Evolutionary conservation across 2,797 vertebrate species (phyloP).

Genomic region (Apodemus agrarius): DNA sequence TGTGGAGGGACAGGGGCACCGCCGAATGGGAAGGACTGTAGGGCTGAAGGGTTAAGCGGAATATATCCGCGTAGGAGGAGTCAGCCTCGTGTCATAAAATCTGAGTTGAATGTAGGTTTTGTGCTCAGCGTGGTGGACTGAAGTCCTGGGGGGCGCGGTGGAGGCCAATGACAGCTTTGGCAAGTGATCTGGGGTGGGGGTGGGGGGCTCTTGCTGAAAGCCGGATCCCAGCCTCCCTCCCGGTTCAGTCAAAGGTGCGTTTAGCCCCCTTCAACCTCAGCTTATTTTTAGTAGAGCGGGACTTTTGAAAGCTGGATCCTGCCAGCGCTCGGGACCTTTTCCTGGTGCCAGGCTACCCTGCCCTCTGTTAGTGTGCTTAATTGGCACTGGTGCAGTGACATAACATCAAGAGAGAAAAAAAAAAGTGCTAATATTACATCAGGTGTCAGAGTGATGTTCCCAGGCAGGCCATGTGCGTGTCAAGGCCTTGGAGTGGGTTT

Average conservation of each 20-base stretch:
- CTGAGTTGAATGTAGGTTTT: conserved; percentile 79
- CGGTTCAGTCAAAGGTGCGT: conserved; percentile 54
- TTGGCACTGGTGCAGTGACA: neutral
- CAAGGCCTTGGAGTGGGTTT: neutral
- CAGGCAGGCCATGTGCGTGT: neutral
- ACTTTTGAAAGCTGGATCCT: conserved; percentile 58
- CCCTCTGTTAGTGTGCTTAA: conserved; percentile 9
- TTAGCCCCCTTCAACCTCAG: neutral
- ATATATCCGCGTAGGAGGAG: conserved; percentile 81
- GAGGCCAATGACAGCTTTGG: conserved; percentile 73
- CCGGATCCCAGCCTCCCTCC: conserved; percentile 1
- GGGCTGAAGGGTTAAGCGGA: conserved; percentile 85
- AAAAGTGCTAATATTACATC: neutral
- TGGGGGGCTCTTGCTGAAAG: conserved; percentile 10
- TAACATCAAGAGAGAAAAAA: neutral
- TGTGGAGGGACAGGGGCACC: neutral
- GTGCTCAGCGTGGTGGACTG: conserved; percentile 76
- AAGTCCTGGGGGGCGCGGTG: conserved; percentile 28
- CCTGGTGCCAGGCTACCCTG: conserved; percentile 51
- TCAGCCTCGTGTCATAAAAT: conserved; percentile 79
- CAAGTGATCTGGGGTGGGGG: conserved; percentile 65
- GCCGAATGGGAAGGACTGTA: conserved; percentile 61
- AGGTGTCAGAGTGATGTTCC: neutral
- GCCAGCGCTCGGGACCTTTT: neutral
- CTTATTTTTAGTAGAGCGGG: conserved; percentile 60